Evolutionary conservation across 2,113 vertebrate genomes (phyloP), one percentile per base, ranked within the genome.

Genomic region (Albula goreensis): DNA sequence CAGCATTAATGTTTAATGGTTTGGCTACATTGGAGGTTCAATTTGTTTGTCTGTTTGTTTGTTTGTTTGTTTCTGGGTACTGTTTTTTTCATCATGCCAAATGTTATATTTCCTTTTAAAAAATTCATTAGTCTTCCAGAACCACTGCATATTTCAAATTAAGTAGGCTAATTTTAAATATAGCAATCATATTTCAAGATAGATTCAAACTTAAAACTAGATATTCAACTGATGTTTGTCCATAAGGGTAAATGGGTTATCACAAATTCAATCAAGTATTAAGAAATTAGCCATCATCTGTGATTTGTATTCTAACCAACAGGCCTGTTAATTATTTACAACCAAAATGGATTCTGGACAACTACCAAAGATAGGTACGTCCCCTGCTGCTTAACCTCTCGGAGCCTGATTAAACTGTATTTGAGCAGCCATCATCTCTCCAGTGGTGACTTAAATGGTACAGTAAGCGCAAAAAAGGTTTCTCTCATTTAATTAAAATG

Each of bases 401-500:
- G 22, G 31, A 41, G 31, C 31, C 31, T 41, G 31, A 41, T 41
- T 41, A 41, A 41, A 41, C 31, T 41, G 74, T 31, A 3, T 77
- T 22, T 77, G 10, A 17, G 25, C n/a, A 50, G 5, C 50, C 22
- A 50, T 50, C 83, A 63, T 50, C 63, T 22, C 50, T 12, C 19
- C 63, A 50, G 57, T 70, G 60, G 17, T 70, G 82, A 70, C 56
- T 4, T n/a, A 51, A 52, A 51, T 22, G 17, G 60, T 22, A 41
- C 31, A 19, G 17, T 66, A 9, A 84, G 63, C 50, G 13, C 8
- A 52, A 77, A 50, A 74, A 77, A 19, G 49, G 51, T n/a, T 50
- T 15, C 51, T 84, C 60, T 84, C 49, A 74, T 84, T 70, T 84
- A 50, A 50, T 49, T 22, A 2, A 51, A 77, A 52, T 84, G 48